A percentile compares a stretch with the other conserved stretches of the same genome.
phyloP scores from a whole-genome alignment of 1,140 invertebrate genomes.

The Chymomyza costata region DNA sequence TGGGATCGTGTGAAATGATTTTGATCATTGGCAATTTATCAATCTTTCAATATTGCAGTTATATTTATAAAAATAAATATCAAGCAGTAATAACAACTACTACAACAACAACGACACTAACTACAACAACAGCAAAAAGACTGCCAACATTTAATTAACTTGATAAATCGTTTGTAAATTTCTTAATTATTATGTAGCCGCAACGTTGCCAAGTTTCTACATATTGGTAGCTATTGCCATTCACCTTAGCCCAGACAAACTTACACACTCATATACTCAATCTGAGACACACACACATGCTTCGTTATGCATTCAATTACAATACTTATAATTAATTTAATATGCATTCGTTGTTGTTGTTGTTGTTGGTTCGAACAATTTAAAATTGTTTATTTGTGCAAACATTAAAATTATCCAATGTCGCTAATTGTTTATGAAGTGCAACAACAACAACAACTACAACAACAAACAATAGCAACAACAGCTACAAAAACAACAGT shows the following conservation, averaged over 20 bases:
- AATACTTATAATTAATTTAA: constrained; percentile 56
- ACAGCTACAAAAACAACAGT: constrained; percentile 14
- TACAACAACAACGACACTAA: too few relatives aligned
- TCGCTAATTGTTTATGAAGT: constrained; percentile 68
- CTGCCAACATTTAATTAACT: constrained; percentile 64
- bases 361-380: constrained; percentile 31
- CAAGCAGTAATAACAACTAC: constrained; percentile 32
- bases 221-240: constrained; percentile 42
- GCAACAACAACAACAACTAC: constrained; percentile 37
- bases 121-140: too few relatives aligned
- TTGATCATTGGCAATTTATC: constrained; percentile 66
- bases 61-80: too few relatives aligned
- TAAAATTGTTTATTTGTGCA: constrained; percentile 16
- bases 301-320: constrained; percentile 40
- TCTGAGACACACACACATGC: constrained; percentile 8
- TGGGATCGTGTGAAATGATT: constrained; percentile 67
- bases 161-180: constrained; percentile 72
- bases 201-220: constrained; percentile 28
- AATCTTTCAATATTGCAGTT: constrained; percentile 36
- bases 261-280: constrained; percentile 6
- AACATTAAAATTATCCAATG: constrained; percentile 44
- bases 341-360: constrained; percentile 39
- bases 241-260: constrained; percentile 59
- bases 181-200: constrained; percentile 68
- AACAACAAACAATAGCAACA: constrained; percentile 2